phyloP scores from a whole-genome alignment of 2,888 invertebrate genomes.

The Acanthoscelides obtectus region DNA sequence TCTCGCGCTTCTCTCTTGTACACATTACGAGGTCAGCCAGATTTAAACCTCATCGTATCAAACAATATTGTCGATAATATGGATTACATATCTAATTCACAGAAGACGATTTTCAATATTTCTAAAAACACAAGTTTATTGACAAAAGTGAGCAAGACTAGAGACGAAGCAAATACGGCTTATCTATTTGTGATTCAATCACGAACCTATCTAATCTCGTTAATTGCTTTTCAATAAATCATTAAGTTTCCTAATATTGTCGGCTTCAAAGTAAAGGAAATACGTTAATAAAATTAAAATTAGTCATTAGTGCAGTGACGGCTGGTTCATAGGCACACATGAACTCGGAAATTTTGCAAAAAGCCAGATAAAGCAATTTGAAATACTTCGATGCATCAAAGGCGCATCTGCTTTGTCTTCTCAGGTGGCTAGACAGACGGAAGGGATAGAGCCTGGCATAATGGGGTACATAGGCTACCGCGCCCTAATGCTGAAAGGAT shows the following conservation, averaged over 20 bases:
- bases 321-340: too few species aligned
- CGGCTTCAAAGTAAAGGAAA: background rate
- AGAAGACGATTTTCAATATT: background rate
- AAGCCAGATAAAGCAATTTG: too few species aligned
- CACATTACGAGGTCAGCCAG: too few species aligned
- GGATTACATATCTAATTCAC: background rate
- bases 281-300: background rate
- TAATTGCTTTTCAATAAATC: background rate
- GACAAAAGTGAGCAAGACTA: background rate
- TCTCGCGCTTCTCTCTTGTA: too few species aligned
- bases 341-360: too few species aligned
- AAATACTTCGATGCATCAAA: too few species aligned
- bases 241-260: background rate
- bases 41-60: too few species aligned
- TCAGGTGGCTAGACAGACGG: too few species aligned
- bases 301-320: background rate
- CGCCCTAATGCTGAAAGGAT: too few species aligned
- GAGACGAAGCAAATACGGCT: background rate
- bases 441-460: too few species aligned
- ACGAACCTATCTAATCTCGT: background rate
- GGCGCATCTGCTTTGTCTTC: too few species aligned
- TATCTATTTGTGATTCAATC: background rate
- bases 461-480: too few species aligned
- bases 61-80: background rate
- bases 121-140: background rate